Evolutionary conservation across 2,888 invertebrate genomes (phyloP), one percentile per base, ranked within the genome.

Genomic region (Anagyrus pseudococci): DNA sequence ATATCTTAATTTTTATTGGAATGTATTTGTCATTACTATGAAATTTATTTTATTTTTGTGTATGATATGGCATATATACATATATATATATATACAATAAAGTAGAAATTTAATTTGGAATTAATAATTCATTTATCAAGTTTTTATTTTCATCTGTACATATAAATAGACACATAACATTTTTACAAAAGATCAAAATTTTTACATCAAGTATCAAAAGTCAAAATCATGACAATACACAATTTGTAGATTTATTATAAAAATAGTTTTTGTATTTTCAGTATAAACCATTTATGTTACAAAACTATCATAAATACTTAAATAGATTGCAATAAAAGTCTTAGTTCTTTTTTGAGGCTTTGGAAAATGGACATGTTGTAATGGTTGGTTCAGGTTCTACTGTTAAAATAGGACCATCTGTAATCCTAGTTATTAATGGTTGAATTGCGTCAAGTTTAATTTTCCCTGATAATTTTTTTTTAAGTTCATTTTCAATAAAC

Each of bases 381-480:
- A 70, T 41, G 58, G 54, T 29, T 44, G 70, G 62, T 69, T 77
- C 77, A 22, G 78, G 70, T 43, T 62, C 61, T 29, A 82, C 67
- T 40, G 69, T 71, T 61, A 82, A 68, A 57, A 81, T 70, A 37
- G 76, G 73, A 33, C 79, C 81, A 64, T 76, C 76, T 1, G 82
- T 81, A 46, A 85, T 78, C 71, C 85, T 79, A 8, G 83, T 80
- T 62, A 84, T 73, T n/a, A 85, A 70, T 2, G 85, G 81, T 64
- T 76, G 69, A 67, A 84, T 78, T 64, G 74, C 78, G 71, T 84
- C 83, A 23, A 71, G 67, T 52, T 81, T 73, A 23, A 84, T 73
- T 67, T 79, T 77, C 1, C 69, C 67, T 10, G 63, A 71, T 75
- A 84, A 81, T 67, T 75, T 76, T 1, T 73, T 67, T 17, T 58